These are phyloP conservation scores for Vanessa atalanta DNA, from an alignment of 1,140 invertebrate species.

Conservation along the genomic window DNA sequence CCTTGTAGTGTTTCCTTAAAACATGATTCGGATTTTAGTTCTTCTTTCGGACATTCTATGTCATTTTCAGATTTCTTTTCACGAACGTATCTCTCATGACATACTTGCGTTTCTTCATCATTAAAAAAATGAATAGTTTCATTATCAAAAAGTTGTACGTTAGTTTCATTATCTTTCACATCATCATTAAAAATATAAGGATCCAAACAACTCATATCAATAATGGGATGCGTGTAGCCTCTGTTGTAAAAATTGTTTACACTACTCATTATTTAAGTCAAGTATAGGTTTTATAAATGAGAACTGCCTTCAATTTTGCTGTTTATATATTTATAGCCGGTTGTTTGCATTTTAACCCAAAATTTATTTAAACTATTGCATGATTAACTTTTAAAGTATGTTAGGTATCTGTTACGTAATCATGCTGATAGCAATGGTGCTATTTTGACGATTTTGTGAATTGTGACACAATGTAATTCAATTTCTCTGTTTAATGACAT, in stretches of 20 bases:
- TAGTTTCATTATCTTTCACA: neutral
- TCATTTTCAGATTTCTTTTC: neutral
- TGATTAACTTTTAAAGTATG: neutral
- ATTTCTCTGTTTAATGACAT: constrained; percentile 4
- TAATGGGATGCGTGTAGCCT: neutral
- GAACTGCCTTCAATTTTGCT: too few species aligned
- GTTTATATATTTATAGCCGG: neutral
- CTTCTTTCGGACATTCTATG: neutral
- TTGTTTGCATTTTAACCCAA: neutral
- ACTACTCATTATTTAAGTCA: neutral
- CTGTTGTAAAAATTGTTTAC: neutral
- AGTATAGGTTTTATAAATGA: neutral
- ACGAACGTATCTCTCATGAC: neutral
- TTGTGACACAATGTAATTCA: constrained; percentile 4
- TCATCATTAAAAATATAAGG: neutral
- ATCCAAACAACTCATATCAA: neutral
- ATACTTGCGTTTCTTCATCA: neutral
- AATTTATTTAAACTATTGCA: neutral
- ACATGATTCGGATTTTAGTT: neutral
- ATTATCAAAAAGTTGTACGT: neutral
- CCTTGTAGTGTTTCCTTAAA: neutral
- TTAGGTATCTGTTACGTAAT: neutral
- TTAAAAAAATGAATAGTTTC: neutral
- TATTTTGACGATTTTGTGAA: constrained; percentile 1
- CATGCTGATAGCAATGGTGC: neutral